Conservation (phyloP, 2,113 vertebrate species). For the Podarcis muralis region DNA sequence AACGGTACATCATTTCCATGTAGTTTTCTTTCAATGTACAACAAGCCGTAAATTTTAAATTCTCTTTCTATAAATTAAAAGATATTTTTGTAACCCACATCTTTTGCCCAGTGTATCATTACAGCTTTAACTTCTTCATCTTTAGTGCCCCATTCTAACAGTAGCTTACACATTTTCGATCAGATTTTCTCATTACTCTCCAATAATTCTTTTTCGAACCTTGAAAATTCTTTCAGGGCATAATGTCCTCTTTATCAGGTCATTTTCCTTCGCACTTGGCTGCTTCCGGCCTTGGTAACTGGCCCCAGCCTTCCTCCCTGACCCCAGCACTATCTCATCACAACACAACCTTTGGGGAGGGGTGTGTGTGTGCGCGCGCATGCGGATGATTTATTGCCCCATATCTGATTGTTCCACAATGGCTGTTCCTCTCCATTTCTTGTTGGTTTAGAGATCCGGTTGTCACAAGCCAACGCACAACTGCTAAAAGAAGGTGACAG, state of each 20-base stretch:
- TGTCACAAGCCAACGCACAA: not conserved
- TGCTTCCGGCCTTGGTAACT: not conserved
- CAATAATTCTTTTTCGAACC: not conserved
- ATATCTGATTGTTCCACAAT: conserved; percentile 1
- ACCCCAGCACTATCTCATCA: not conserved
- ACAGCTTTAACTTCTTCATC: no score
- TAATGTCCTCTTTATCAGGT: not conserved
- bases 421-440: not conserved
- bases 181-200: no score
- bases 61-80: no score
- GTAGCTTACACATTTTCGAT: no score
- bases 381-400: not conserved
- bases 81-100: no score
- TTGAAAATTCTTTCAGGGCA: not conserved
- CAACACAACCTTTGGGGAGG: not conserved
- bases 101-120: no score
- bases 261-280: not conserved
- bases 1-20: no score
- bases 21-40: no score
- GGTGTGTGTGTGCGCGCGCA: no score
- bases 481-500: not conserved
- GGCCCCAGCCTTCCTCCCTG: not conserved
- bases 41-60: no score
- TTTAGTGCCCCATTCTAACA: no score
- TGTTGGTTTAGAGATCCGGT: not conserved